Evolutionary conservation across 2,888 invertebrate species (phyloP).

Genomic region (Clusia tigrina): DNA sequence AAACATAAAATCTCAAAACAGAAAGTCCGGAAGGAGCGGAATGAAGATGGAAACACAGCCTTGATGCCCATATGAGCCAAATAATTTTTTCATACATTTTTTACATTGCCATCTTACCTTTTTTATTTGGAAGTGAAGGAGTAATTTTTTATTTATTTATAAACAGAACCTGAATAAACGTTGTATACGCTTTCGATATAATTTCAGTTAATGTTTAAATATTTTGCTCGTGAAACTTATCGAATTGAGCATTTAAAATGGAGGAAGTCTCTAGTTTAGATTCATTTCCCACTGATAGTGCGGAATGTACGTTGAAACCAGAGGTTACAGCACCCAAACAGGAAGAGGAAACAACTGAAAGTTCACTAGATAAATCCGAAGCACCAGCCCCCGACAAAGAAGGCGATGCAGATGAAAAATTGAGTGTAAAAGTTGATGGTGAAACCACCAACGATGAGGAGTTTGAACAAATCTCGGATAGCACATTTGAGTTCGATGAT

Average conservation of each 20-base stretch:
- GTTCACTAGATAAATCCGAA: conserved; percentile 36
- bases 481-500: conserved; percentile 54
- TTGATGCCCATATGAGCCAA: too few relatives aligned
- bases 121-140: too few relatives aligned
- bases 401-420: conserved; percentile 33
- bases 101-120: too few relatives aligned
- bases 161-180: too few relatives aligned
- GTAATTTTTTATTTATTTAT: too few relatives aligned
- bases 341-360: conserved; percentile 42
- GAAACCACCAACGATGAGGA: conserved; percentile 42
- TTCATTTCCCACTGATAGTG: conserved; percentile 51
- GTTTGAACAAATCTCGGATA: conserved; percentile 57
- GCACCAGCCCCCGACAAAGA: conserved; percentile 32
- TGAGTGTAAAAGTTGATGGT: conserved; percentile 22
- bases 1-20: too few relatives aligned
- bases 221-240: conserved; percentile 15
- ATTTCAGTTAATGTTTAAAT: conserved; percentile 52
- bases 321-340: conserved; percentile 47
- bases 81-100: too few relatives aligned
- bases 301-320: conserved; percentile 49
- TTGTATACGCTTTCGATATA: too few relatives aligned
- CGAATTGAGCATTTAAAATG: conserved; percentile 40
- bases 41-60: too few relatives aligned
- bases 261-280: conserved; percentile 61
- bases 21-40: too few relatives aligned